Percentiles rank a stretch among this genome's conserved stretches.
Conservation (phyloP, 2,888 invertebrate genomes). For the Diplolepis rosae region DNA sequence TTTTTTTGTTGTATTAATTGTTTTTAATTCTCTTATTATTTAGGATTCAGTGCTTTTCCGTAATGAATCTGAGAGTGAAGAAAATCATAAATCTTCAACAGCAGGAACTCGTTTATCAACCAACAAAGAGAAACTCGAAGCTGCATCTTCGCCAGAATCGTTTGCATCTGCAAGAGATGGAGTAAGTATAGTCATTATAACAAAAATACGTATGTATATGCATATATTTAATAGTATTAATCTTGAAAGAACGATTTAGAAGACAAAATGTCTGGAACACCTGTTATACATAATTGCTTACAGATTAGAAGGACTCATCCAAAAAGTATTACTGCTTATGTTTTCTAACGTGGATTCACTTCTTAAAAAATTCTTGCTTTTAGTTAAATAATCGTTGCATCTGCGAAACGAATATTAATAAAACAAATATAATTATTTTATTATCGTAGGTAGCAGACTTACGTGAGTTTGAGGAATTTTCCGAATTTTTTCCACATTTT, state of each 20-base stretch:
- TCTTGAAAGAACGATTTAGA: neutral
- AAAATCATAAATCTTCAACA: conserved; percentile 73
- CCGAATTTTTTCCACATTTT: conserved; percentile 84
- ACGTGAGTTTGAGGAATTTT: conserved; percentile 90
- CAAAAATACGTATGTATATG: neutral
- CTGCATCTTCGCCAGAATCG: conserved; percentile 92
- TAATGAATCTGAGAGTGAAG: conserved; percentile 80
- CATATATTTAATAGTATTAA: neutral
- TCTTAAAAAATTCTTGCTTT: neutral
- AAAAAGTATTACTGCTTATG: neutral
- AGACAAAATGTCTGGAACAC: neutral
- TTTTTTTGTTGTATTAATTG: neutral
- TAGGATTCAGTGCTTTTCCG: conserved; percentile 91
- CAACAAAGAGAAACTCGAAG: conserved; percentile 72
- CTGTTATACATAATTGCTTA: neutral
- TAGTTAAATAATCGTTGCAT: too few relatives aligned
- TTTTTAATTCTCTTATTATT: conserved; percentile 30
- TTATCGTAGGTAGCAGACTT: conserved; percentile 85
- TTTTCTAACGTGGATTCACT: neutral
- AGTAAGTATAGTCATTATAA: conserved; percentile 71
- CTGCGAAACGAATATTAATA: too few relatives aligned
- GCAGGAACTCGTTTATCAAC: conserved; percentile 72
- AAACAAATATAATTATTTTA: too few relatives aligned
- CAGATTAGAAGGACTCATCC: neutral
- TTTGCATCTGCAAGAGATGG: conserved; percentile 97